phyloP scores from a whole-genome alignment of 2,888 invertebrate genomes.

The Podabrus alpinus region DNA sequence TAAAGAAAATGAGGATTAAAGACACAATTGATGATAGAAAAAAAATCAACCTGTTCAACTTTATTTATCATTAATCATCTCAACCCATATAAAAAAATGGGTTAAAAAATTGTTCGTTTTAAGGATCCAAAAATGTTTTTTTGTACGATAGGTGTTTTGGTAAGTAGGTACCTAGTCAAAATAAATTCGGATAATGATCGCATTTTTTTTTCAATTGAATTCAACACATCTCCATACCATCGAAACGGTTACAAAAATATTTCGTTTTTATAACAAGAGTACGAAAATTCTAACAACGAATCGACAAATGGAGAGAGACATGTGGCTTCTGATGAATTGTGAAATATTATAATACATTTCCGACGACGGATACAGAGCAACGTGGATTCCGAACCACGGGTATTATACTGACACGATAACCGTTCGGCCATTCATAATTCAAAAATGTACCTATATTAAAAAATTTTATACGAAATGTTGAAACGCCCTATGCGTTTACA shows the following conservation, averaged over 20 bases:
- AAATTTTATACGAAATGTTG: not conserved
- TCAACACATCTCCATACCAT: not conserved
- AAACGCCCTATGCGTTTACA: not conserved
- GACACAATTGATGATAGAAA: not conserved
- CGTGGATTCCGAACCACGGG: too few relatives aligned
- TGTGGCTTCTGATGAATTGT: too few relatives aligned
- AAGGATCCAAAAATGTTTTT: not conserved
- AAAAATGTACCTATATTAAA: too few relatives aligned
- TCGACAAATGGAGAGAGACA: too few relatives aligned
- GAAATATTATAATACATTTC: too few relatives aligned
- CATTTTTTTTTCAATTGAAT: not conserved
- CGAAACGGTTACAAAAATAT: not conserved
- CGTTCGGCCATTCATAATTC: too few relatives aligned
- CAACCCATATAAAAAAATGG: not conserved
- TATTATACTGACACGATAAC: too few relatives aligned
- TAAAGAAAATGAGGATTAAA: not conserved
- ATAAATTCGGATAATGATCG: not conserved
- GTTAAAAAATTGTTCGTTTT: not conserved
- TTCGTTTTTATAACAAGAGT: not conserved
- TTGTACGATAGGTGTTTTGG: not conserved
- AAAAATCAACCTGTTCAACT: not conserved
- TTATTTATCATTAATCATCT: not conserved
- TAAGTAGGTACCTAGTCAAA: not conserved
- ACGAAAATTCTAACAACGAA: not conserved
- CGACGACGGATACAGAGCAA: too few relatives aligned